Conservation (phyloP, 2,113 vertebrate genomes). For the Nicator chloris region DNA sequence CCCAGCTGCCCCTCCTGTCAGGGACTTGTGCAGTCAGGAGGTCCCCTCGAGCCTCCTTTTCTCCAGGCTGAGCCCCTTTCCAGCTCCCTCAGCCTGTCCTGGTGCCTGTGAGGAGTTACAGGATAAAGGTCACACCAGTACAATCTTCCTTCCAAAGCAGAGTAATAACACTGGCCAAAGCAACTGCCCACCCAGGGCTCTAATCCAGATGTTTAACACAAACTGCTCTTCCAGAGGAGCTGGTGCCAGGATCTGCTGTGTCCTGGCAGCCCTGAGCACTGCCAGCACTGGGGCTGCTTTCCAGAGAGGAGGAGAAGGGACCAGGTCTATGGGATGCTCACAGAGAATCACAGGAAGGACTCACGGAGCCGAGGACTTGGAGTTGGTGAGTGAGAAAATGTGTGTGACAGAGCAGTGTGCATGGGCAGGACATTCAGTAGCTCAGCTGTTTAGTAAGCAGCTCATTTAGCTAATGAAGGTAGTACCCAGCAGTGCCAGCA, state of each 20-base stretch:
- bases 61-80: background rate
- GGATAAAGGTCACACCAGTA: background rate
- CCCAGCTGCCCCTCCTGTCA: background rate
- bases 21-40: background rate
- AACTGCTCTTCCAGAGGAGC: background rate
- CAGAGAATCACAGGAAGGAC: background rate
- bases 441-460: background rate
- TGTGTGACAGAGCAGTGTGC: background rate
- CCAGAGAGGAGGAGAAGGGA: background rate
- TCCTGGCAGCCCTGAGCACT: background rate
- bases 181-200: background rate
- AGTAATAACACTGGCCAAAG: background rate
- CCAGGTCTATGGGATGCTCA: background rate
- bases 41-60: background rate
- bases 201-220: background rate
- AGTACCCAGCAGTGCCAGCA: background rate
- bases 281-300: background rate
- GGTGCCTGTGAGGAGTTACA: fast-evolving
- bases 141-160: background rate
- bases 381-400: background rate
- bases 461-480: background rate
- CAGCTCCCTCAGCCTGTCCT: background rate
- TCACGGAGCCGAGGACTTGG: background rate
- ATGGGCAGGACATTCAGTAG: background rate
- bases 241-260: background rate